phyloP scores from a whole-genome alignment of 2,113 vertebrate species.

The Cercocebus atys region DNA sequence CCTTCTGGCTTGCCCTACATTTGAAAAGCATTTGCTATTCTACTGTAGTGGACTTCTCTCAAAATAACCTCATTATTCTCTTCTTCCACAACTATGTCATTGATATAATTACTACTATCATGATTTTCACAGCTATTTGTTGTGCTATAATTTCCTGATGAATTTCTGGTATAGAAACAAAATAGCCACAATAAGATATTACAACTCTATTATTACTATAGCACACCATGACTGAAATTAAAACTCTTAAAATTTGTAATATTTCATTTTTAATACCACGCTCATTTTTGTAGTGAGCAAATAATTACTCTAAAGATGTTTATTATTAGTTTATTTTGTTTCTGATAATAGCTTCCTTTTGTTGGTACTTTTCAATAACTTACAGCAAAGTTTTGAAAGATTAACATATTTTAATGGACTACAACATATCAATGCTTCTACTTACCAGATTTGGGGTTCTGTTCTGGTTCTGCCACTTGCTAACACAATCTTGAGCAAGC shows the following conservation, averaged over 20 bases:
- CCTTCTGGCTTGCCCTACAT: not conserved
- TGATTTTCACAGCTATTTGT: slow-evolving; percentile 39
- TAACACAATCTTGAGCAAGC: not conserved
- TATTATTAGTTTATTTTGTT: not conserved
- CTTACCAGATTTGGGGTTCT: not conserved
- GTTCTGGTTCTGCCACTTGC: not conserved
- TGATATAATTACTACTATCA: slow-evolving; percentile 50
- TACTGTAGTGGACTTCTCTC: not conserved
- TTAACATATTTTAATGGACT: not conserved
- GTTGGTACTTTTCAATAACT: not conserved
- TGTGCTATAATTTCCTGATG: slow-evolving; percentile 56
- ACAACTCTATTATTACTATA: slow-evolving; percentile 18
- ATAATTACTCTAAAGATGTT: not conserved
- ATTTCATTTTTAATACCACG: not conserved
- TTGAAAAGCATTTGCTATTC: not conserved
- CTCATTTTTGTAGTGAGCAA: not conserved
- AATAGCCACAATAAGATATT: slow-evolving; percentile 44
- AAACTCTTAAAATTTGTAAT: not conserved
- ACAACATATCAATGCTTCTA: rapidly evolving
- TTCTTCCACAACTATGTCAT: slow-evolving; percentile 32
- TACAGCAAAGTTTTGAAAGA: not conserved
- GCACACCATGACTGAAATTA: not conserved
- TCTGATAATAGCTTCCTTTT: not conserved
- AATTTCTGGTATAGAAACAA: slow-evolving; percentile 62
- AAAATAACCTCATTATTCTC: slow-evolving; percentile 37